Evolutionary conservation across 2,888 invertebrate genomes (phyloP), one percentile per base, ranked within the genome.

Genomic region (Schizaphis graminum): DNA sequence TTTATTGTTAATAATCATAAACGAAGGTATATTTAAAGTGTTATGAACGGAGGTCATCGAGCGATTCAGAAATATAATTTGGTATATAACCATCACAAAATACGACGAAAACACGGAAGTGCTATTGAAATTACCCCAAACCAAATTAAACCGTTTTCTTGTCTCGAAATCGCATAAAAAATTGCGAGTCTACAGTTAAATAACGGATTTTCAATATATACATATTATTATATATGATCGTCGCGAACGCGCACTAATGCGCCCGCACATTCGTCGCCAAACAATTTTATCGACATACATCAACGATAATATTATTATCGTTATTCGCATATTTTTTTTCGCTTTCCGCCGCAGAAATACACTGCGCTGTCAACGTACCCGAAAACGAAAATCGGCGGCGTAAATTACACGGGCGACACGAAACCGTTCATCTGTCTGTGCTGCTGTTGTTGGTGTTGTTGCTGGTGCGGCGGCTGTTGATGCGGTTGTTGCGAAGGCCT

Each of bases 381-480:
- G 35, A 35, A 44, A 35, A 88, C 41, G 16, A 53, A 8, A 11
- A 56, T 3, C 44, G 24, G 28, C 35, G 61, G 47, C 49, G n/a
- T 0, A n/a, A 24, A 35, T 94, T 91, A 94, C 26, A 94, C 93
- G 44, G 93, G 93, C 1, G 93, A 94, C 89, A 94, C 93, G 90
- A 91, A 94, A 90, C 93, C 93, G 61, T 94, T 94, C 93, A 94
- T 94, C 85, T 94, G 93, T 49, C 85, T 56, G 35, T 86, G 90
- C 49, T 94, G 93, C 44, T 93, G 93, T 28, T 90, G 93, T 16
- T 93, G 93, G 11, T 85, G 90, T 41, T 90, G 93, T 28, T 94
- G 93, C 47, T 90, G 93, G 2, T 90, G 89, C 21, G 89, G 93
- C 16, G 90, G 93, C 57, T 94, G 93, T 57, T 92, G 92, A 53